Evolutionary conservation across 2,888 invertebrate genomes (phyloP).

Genomic region (Pheosia gnoma): DNA sequence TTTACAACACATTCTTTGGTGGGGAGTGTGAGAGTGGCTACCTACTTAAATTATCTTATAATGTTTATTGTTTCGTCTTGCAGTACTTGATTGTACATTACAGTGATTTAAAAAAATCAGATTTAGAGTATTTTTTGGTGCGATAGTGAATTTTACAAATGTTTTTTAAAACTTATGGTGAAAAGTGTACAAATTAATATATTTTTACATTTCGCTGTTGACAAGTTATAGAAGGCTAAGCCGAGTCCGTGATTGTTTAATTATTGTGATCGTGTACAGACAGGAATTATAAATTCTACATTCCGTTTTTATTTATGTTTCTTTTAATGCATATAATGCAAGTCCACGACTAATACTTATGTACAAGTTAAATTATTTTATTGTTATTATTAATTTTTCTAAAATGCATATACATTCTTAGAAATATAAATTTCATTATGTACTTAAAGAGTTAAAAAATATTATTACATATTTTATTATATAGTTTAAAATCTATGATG

Average conservation of each 20-base stretch:
- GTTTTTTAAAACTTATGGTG: slow-evolving; percentile 72
- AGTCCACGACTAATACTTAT: slow-evolving; percentile 82
- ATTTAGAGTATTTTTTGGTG: slow-evolving; percentile 82
- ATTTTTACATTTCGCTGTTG: slow-evolving; percentile 83
- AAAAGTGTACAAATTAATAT: slow-evolving; percentile 83
- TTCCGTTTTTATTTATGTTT: slow-evolving; percentile 75
- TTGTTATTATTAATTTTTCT: slow-evolving; percentile 59
- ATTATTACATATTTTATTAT: slow-evolving; percentile 30
- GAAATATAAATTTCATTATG: slow-evolving; percentile 47
- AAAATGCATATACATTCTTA: slow-evolving; percentile 46
- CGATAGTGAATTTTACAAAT: slow-evolving; percentile 83
- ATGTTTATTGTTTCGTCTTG: slow-evolving; percentile 64
- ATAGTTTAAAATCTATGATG: slow-evolving; percentile 38
- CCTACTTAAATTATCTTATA: slow-evolving; percentile 65
- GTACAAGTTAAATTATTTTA: slow-evolving; percentile 64
- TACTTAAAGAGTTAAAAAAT: slow-evolving; percentile 59
- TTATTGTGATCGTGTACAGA: slow-evolving; percentile 79
- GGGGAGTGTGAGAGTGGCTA: slow-evolving; percentile 68
- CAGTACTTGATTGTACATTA: slow-evolving; percentile 65
- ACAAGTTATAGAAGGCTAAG: slow-evolving; percentile 77
- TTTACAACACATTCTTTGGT: slow-evolving; percentile 58
- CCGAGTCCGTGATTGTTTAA: slow-evolving; percentile 79
- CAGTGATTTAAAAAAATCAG: slow-evolving; percentile 66
- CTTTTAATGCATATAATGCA: slow-evolving; percentile 79
- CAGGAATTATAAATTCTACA: slow-evolving; percentile 82